A percentile compares a stretch with the other conserved stretches of the same genome.
These are phyloP conservation scores for Pemphredon lugubris DNA, from an alignment of 2,888 invertebrate species.

Conservation along the genomic window DNA sequence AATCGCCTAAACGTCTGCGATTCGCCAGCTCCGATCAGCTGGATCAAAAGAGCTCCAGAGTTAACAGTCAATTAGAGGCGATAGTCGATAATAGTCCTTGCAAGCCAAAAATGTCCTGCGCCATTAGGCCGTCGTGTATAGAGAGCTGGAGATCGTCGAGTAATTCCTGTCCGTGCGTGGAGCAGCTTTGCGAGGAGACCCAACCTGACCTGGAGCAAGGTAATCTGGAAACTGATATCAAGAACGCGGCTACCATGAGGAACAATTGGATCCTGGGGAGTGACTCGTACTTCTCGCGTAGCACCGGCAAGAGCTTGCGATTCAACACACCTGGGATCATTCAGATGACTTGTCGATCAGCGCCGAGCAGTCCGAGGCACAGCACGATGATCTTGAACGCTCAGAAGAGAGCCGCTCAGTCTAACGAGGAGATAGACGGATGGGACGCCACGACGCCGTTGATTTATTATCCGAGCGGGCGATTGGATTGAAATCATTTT, in stretches of 20 bases:
- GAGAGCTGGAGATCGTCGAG: conserved; percentile 82
- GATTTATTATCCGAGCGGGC: conserved; percentile 57
- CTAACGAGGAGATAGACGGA: conserved; percentile 75
- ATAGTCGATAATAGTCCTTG: conserved; percentile 84
- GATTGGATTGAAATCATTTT: conserved; percentile 33
- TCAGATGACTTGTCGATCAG: conserved; percentile 70
- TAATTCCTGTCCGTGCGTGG: conserved; percentile 89
- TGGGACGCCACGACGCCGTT: conserved; percentile 73
- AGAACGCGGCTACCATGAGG: conserved; percentile 3
- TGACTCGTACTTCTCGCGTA: conserved; percentile 36
- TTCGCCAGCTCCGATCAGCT: conserved; percentile 88
- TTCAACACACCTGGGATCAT: conserved; percentile 48
- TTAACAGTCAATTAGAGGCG: conserved; percentile 82
- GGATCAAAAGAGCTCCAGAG: conserved; percentile 83
- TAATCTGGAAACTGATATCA: background rate
- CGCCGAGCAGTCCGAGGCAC: conserved; percentile 73
- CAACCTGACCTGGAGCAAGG: conserved; percentile 16
- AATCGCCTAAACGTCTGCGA: conserved; percentile 91
- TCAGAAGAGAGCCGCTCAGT: conserved; percentile 69
- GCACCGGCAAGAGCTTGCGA: conserved; percentile 3
- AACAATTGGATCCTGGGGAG: conserved; percentile 37
- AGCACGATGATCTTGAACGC: conserved; percentile 63
- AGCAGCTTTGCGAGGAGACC: conserved; percentile 79
- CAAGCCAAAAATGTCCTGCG: conserved; percentile 81
- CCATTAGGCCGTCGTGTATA: conserved; percentile 70